These are phyloP conservation scores for Callimorpha dominula DNA, from an alignment of 2,888 invertebrate genomes.

Conservation along the genomic window DNA sequence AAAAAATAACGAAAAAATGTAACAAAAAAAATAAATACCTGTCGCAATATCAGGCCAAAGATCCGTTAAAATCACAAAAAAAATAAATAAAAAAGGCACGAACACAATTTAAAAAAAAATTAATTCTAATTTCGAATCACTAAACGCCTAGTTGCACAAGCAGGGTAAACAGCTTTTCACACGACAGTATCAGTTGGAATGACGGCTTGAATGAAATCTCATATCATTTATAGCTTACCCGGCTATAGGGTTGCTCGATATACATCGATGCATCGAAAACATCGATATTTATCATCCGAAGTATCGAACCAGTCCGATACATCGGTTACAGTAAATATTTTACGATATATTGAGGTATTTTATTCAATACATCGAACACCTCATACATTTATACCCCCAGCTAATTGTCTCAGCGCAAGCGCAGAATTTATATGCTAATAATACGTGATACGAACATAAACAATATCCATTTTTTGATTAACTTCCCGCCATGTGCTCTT, in stretches of 20 bases:
- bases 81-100: constrained; percentile 42
- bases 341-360: too few species aligned
- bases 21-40: constrained; percentile 51
- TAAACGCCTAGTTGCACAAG: constrained; percentile 30
- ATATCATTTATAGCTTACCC: constrained; percentile 64
- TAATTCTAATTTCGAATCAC: constrained; percentile 48
- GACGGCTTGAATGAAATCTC: constrained; percentile 60
- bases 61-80: constrained; percentile 41
- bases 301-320: too few species aligned
- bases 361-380: too few species aligned
- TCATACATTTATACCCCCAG: too few species aligned
- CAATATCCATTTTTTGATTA: too few species aligned
- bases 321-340: too few species aligned
- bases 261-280: too few species aligned
- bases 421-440: too few species aligned
- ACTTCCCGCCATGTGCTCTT: too few species aligned
- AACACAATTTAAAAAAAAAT: constrained; percentile 38
- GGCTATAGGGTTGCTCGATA: constrained; percentile 16
- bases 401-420: too few species aligned
- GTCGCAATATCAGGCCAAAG: constrained; percentile 43
- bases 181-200: constrained; percentile 68
- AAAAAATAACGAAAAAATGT: constrained; percentile 17
- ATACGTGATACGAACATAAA: too few species aligned
- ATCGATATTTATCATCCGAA: too few species aligned
- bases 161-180: constrained; percentile 54